phyloP scores from a whole-genome alignment of 2,797 vertebrate genomes.

The Acridotheres tristis region DNA sequence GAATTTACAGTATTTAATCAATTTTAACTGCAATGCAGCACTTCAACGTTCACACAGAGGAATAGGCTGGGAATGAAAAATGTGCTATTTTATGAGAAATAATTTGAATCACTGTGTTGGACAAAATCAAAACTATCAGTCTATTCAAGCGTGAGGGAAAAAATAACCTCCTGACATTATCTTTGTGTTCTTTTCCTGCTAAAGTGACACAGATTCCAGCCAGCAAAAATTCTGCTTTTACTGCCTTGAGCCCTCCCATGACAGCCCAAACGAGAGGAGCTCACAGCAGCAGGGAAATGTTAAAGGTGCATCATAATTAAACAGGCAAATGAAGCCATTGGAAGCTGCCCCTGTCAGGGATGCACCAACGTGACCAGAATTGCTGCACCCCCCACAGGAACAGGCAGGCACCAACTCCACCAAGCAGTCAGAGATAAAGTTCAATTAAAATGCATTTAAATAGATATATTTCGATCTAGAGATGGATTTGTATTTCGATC shows the following conservation, averaged over 20 bases:
- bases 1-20: conserved; percentile 40
- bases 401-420: not conserved
- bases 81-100: conserved; percentile 5
- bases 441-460: not conserved
- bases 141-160: not conserved
- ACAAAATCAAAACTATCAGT: conserved; percentile 46
- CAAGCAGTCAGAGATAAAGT: not conserved
- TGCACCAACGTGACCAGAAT: not conserved
- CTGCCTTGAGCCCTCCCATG: not conserved
- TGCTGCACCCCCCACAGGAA: not conserved
- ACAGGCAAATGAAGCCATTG: not conserved
- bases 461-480: fast-evolving
- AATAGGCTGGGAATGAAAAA: conserved; percentile 6
- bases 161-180: conserved; percentile 56
- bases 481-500: not conserved
- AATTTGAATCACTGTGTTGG: conserved; percentile 25
- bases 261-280: not conserved
- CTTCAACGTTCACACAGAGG: not conserved
- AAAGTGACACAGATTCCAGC: not conserved
- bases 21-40: conserved; percentile 11
- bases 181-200: conserved; percentile 22
- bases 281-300: not conserved
- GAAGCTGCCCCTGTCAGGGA: not conserved
- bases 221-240: not conserved
- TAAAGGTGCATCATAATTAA: conserved; percentile 27